Conservation (phyloP, 1,140 invertebrate species). For the Drosophila asahinai region DNA sequence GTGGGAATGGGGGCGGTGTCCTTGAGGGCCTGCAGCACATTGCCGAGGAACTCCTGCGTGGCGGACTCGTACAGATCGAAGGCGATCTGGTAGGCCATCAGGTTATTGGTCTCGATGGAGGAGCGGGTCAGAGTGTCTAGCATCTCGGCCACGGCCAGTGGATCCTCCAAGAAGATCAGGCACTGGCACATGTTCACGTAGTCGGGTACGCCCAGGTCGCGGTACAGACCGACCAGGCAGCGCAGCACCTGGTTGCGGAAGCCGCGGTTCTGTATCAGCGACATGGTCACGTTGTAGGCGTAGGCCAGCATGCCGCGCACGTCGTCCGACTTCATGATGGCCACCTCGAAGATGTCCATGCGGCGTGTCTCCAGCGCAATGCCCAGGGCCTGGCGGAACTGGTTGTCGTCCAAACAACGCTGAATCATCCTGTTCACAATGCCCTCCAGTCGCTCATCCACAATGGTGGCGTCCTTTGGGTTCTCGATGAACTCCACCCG, state of each 20-base stretch:
- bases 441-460: constrained; percentile 95
- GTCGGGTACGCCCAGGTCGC: constrained; percentile 94
- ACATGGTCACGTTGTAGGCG: constrained; percentile 98
- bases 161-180: constrained; percentile 97
- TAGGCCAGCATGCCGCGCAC: constrained; percentile 96
- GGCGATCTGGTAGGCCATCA: constrained; percentile 99
- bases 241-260: constrained; percentile 96
- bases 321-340: constrained; percentile 97
- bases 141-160: constrained; percentile 95
- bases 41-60: constrained; percentile 97
- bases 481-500: constrained; percentile 90
- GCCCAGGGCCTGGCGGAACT: constrained; percentile 97
- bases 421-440: constrained; percentile 99
- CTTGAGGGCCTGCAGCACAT: constrained; percentile 93
- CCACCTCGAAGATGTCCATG: constrained; percentile 97
- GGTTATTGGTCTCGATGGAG: constrained; percentile 88
- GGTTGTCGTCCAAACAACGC: constrained; percentile 96
- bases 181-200: constrained; percentile 99
- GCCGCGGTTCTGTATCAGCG: constrained; percentile 95
- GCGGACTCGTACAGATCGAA: constrained; percentile 99
- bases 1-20: constrained; percentile 94
- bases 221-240: constrained; percentile 95
- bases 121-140: constrained; percentile 94
- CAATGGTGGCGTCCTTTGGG: constrained; percentile 88
- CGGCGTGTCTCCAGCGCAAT: constrained; percentile 97